Evolutionary conservation across 2,888 invertebrate species (phyloP), one percentile per base, ranked within the genome.

Genomic region (Pachymerium ferrugineum): DNA sequence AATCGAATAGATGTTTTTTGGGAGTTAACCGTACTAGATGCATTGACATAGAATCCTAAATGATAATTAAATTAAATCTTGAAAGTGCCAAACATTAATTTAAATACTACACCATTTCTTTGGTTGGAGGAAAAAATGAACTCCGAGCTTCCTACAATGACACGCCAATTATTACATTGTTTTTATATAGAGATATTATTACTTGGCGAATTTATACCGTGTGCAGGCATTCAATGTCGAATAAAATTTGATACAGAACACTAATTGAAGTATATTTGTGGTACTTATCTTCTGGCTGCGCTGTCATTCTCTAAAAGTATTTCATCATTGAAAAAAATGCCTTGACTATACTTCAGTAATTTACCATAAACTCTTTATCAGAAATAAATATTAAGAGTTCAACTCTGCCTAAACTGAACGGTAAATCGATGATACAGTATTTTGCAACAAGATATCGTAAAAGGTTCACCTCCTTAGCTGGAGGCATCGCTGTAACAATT

Each of bases 201-300:
- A n/a, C n/a, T n/a, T n/a, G n/a, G n/a, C n/a, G n/a, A n/a, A n/a
- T n/a, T n/a, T n/a, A n/a, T n/a, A n/a, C n/a, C n/a, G n/a, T n/a
- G n/a, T n/a, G n/a, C n/a, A n/a, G n/a, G n/a, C n/a, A n/a, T 79
- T 87, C 83, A 78, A 83, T 85, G 77, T 89, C 86, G 80, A 91
- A 91, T 35, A 92, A 83, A 67, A 88, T 81, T 82, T 90, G 88
- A 79, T 90, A 90, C 25, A 91, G 80, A 29, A 90, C 85, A 69
- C 88, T 85, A 14, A 85, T 80, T 3, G 86, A 82, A 77, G 87
- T 86, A 78, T 90, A 89, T 0, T 82, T 77, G 70, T 83, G 77
- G 76, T 84, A 83, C 75, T 87, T 86, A 70, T 85, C 82, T 69
- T 85, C 82, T 69, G 83, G 85, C 85, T 38, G 2, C 8, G 38